Percentiles rank a stretch among this genome's conserved stretches.
Conservation (phyloP, 2,797 vertebrate species). For the Oryzias sinensis region DNA sequence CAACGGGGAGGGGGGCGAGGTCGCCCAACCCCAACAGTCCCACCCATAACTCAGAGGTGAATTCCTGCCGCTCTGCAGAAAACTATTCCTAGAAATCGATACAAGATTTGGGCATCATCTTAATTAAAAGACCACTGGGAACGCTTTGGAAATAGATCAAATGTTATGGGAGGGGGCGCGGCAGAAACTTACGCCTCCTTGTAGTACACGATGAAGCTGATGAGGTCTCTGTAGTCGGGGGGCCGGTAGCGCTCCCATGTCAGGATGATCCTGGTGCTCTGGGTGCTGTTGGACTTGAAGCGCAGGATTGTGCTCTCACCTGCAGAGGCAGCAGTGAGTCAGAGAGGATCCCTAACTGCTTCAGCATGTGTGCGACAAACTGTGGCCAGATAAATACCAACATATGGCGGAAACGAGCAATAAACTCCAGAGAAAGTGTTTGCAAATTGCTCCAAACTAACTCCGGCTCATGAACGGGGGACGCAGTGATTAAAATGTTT, state of each 20-base stretch:
- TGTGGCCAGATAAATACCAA: conserved; percentile 21
- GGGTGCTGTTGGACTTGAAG: conserved; percentile 89
- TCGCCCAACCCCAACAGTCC: no score
- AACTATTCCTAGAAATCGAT: no score
- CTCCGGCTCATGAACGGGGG: conserved; percentile 16
- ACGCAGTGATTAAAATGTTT: conserved; percentile 28
- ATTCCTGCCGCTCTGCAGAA: no score
- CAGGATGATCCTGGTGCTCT: conserved; percentile 88
- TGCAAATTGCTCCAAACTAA: conserved; percentile 18
- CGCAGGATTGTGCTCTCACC: conserved; percentile 90
- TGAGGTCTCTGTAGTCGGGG: conserved; percentile 91
- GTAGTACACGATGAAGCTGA: conserved; percentile 98
- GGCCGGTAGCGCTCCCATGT: conserved; percentile 93
- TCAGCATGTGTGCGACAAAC: conserved; percentile 6
- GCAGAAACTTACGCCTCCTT: conserved; percentile 91
- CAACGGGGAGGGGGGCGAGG: no score
- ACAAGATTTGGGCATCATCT: no score
- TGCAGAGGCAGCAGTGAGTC: conserved; percentile 44
- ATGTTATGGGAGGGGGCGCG: neutral
- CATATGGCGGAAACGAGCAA: conserved; percentile 22
- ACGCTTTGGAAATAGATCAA: no score
- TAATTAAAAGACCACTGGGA: no score
- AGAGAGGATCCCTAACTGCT: neutral
- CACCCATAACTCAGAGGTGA: no score
- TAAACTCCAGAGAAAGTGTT: conserved; percentile 14